phyloP scores from a whole-genome alignment of 2,113 vertebrate genomes.

The Copsychus sechellarum region DNA sequence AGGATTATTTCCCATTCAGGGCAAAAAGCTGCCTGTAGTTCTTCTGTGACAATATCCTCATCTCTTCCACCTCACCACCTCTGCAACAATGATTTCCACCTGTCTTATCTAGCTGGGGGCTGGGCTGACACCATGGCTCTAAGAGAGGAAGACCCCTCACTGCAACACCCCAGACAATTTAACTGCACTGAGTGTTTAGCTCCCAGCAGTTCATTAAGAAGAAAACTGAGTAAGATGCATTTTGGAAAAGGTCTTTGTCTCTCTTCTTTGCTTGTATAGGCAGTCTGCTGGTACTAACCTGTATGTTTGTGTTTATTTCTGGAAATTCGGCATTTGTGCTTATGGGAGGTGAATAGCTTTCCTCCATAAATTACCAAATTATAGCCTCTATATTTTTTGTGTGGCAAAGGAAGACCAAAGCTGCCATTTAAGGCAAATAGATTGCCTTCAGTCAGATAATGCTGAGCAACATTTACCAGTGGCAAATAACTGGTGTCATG shows the following conservation, averaged over 20 bases:
- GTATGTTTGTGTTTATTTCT: not conserved
- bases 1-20: not conserved
- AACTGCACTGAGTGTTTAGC: not conserved
- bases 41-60: not conserved
- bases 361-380: not conserved
- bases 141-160: accelerated
- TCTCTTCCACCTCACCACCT: not conserved
- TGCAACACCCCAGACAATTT: not conserved
- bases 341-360: not conserved
- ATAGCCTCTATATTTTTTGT: not conserved
- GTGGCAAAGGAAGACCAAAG: not conserved
- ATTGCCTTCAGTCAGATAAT: not conserved
- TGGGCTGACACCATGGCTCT: not conserved
- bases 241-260: not conserved
- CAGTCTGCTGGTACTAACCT: not conserved
- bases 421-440: not conserved
- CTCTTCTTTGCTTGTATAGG: not conserved
- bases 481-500: not conserved
- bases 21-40: not conserved
- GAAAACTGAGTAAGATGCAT: not conserved
- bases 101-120: not conserved
- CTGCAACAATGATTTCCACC: not conserved
- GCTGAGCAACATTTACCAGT: not conserved
- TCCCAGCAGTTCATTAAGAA: not conserved
- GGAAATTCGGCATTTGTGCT: accelerated